These are phyloP conservation scores for Cataglyphis altisquamis DNA, from an alignment of 2,888 invertebrate genomes.

Conservation along the genomic window DNA sequence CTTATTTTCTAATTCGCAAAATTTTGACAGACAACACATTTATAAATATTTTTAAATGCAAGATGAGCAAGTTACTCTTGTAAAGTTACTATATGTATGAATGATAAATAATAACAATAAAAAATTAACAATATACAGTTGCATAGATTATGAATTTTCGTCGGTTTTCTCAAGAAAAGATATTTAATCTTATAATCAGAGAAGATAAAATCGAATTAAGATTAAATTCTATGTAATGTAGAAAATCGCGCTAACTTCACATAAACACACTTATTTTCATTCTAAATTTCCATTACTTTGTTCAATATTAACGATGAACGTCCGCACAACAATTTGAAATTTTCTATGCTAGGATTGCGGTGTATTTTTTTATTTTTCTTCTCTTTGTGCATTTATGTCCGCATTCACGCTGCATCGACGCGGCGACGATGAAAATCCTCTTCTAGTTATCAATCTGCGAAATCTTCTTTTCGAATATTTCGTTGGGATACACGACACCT, in stretches of 20 bases:
- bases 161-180: background rate
- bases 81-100: background rate
- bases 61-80: background rate
- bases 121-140: background rate
- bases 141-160: background rate
- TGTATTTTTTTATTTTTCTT: constrained; percentile 6
- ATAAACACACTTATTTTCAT: background rate
- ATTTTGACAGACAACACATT: background rate
- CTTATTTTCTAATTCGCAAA: background rate
- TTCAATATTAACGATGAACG: background rate
- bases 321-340: constrained; percentile 1
- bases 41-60: background rate
- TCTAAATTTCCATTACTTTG: background rate
- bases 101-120: background rate
- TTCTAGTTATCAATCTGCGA: constrained; percentile 59
- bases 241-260: background rate
- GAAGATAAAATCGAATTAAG: background rate
- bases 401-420: constrained; percentile 4
- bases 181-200: background rate
- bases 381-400: constrained; percentile 10
- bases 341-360: background rate
- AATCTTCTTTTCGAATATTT: constrained; percentile 69
- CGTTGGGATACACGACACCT: constrained; percentile 63
- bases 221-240: background rate
- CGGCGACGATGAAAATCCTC: constrained; percentile 40